Evolutionary conservation across 2,113 vertebrate species (phyloP).

Genomic region (Gavia stellata): DNA sequence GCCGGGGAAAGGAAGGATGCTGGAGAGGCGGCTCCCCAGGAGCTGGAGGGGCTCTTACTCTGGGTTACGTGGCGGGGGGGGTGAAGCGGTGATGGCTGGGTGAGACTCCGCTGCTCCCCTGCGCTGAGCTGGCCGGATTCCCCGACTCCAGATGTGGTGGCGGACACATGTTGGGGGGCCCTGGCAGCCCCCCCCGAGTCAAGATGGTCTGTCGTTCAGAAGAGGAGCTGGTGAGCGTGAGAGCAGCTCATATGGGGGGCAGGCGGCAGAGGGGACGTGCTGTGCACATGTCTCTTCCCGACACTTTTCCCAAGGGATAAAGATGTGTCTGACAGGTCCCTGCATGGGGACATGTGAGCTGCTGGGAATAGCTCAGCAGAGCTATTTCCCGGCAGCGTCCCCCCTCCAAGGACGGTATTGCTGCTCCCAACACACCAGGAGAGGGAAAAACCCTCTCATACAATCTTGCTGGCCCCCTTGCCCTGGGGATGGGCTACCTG

Average conservation of each 20-base stretch:
- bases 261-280: neutral
- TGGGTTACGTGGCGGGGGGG: accelerated
- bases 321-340: neutral
- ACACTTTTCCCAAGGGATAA: neutral
- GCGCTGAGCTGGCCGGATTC: neutral
- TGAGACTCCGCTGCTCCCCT: neutral
- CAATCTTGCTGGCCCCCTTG: neutral
- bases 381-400: neutral
- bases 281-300: neutral
- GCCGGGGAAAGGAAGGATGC: neutral
- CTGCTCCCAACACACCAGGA: neutral
- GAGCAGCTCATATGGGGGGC: neutral
- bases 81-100: neutral
- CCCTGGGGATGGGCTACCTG: accelerated
- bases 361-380: neutral
- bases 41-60: neutral
- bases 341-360: neutral
- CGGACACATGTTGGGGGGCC: neutral
- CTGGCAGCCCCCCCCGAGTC: neutral
- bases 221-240: accelerated
- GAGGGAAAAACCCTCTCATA: neutral
- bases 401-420: neutral
- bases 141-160: accelerated
- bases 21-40: neutral
- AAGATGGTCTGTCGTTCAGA: neutral